These are phyloP conservation scores for Pyxicephalus adspersus DNA, from an alignment of 2,113 vertebrate species.

Conservation along the genomic window DNA sequence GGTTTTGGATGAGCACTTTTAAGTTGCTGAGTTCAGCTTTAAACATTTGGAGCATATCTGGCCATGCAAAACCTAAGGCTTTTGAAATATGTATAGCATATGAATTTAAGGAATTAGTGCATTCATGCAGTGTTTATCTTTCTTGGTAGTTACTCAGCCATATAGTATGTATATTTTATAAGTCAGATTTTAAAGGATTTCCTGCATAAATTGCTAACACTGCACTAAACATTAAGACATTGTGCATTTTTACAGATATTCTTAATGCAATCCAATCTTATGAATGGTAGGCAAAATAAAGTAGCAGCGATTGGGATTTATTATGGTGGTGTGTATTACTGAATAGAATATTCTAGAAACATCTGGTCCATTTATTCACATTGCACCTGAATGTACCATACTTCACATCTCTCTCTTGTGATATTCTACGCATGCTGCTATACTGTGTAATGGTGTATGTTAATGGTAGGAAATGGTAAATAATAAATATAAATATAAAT, in stretches of 20 bases:
- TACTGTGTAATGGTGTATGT: conserved; percentile 37
- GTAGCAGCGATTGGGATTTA: conserved; percentile 1
- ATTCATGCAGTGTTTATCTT: conserved; percentile 13
- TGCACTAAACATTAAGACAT: conserved; percentile 18
- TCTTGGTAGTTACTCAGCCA: conserved; percentile 10
- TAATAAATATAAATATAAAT: conserved; percentile 32
- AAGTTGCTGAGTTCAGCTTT: too few relatives aligned
- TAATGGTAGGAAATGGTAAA: conserved; percentile 30
- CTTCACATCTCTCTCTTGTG: neutral
- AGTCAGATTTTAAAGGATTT: conserved; percentile 1
- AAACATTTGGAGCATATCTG: too few relatives aligned
- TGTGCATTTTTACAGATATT: neutral
- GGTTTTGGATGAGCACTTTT: too few relatives aligned
- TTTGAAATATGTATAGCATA: conserved; percentile 15
- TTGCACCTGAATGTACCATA: conserved; percentile 18
- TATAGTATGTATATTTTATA: conserved; percentile 11
- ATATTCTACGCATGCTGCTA: neutral
- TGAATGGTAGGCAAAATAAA: conserved; percentile 9
- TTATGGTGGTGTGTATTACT: neutral
- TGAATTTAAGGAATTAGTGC: neutral
- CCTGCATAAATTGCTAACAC: neutral
- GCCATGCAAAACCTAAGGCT: neutral
- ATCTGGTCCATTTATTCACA: neutral
- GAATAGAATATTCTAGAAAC: conserved; percentile 6
- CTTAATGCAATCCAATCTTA: neutral